phyloP scores from a whole-genome alignment of 2,113 vertebrate genomes.

The Syngnathus typhle region DNA sequence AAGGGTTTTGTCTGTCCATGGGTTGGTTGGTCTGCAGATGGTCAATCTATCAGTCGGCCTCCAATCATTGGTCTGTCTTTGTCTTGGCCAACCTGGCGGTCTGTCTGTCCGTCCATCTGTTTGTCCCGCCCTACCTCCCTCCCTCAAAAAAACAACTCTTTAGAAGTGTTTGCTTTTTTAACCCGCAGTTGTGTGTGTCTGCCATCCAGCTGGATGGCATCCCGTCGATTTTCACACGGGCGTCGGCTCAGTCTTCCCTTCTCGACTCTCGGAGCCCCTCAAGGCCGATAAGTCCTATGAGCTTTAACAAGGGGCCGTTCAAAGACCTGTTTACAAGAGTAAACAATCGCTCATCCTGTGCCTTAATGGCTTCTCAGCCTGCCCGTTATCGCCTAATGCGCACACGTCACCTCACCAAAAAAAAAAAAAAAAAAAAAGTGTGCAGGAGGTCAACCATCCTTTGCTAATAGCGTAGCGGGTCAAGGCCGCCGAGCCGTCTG shows the following conservation, averaged over 20 bases:
- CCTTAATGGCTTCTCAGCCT: background rate
- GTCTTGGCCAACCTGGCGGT: too few relatives aligned
- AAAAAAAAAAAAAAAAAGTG: background rate
- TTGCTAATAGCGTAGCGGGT: background rate
- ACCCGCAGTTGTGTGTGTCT: constrained; percentile 54
- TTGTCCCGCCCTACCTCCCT: background rate
- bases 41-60: too few relatives aligned
- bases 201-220: constrained; percentile 27
- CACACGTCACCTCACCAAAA: background rate
- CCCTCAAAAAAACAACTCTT: background rate
- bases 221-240: constrained; percentile 38
- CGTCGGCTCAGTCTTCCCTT: constrained; percentile 8
- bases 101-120: too few relatives aligned
- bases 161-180: constrained; percentile 53
- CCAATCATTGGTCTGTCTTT: too few relatives aligned
- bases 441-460: background rate
- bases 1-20: too few relatives aligned
- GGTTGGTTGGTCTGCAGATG: too few relatives aligned
- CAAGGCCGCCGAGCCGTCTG: background rate
- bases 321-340: background rate
- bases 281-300: constrained; percentile 30
- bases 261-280: background rate
- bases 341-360: background rate
- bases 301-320: background rate
- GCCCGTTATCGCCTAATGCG: background rate